A percentile compares a stretch with the other conserved stretches of the same genome.
These are phyloP conservation scores for Pandion haliaetus DNA, from an alignment of 2,113 vertebrate genomes.

Conservation along the genomic window DNA sequence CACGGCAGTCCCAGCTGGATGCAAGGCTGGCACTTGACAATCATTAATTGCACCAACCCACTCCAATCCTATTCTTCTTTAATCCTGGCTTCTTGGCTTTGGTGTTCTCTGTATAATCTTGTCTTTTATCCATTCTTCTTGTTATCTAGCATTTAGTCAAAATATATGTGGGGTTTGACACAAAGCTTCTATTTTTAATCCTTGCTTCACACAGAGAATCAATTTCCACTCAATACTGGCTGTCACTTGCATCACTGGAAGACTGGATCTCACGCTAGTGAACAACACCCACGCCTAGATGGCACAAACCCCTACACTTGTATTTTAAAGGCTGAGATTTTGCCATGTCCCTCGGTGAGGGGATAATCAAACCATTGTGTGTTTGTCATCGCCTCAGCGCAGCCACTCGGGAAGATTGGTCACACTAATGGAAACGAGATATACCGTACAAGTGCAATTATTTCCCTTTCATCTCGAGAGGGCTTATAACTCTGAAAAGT, in stretches of 20 bases:
- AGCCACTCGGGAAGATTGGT: neutral
- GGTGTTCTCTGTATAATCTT: neutral
- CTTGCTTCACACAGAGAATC: slow-evolving; percentile 8
- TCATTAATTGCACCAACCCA: neutral
- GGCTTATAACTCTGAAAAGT: neutral
- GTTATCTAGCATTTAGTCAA: slow-evolving; percentile 50
- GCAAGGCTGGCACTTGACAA: neutral
- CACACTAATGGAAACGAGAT: neutral
- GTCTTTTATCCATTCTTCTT: slow-evolving; percentile 40
- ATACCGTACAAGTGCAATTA: neutral
- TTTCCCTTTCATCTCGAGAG: neutral
- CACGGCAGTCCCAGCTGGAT: neutral
- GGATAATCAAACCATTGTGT: neutral
- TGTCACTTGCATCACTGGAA: neutral
- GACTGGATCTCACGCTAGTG: neutral
- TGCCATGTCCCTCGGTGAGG: neutral
- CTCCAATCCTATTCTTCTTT: neutral
- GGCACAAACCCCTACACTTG: neutral
- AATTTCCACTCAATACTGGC: slow-evolving; percentile 25
- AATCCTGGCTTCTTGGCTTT: neutral
- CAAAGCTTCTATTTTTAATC: slow-evolving; percentile 45
- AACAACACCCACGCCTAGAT: neutral
- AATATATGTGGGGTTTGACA: slow-evolving; percentile 7
- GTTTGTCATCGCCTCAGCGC: neutral
- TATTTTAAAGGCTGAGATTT: neutral